Evolutionary conservation across 2,113 vertebrate species (phyloP), one percentile per base, ranked within the genome.

Genomic region (Gila orcuttii): DNA sequence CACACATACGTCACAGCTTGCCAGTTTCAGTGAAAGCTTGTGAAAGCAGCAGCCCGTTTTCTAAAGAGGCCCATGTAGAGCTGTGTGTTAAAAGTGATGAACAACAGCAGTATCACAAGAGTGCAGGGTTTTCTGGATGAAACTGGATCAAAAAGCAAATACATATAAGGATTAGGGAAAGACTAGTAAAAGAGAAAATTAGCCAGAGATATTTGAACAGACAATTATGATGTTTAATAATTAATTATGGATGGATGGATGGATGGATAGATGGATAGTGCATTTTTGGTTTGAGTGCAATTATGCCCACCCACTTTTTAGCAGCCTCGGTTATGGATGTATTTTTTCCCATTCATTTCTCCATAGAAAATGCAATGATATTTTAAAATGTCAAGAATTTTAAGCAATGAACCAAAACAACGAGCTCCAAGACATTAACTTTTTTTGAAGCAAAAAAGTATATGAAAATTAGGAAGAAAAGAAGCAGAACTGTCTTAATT

Each of bases 1-100:
- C 55, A 66, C 79, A 76, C 71, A 76, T 39, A 86, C 57, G 60
- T 71, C 85, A 71, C 77, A 80, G 55, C n/a, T 21, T 74, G 36
- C 42, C 7, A 81, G 79, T 36, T 82, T 66, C 39, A 69, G 79
- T 82, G 45, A 68, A 52, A 82, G 79, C 60, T 66, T 81, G 42
- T 66, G 64, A 82, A 83, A 73, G 45, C 31, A 73, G 82, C 47
- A 42, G 52, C 82, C 45, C n/a, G 1, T 68, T 80, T 68, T 69
- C 45, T 52, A 69, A 82, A 83, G 62, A 82, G 4, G 11, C 42
- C 9, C 28, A 28, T 81, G 57, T 47, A 64, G 76, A 79, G 39
- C 12, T 19, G 45, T 13, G 31, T 73, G 68, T 57, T 73, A 73
- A 55, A 71, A 23, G 23, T 42, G 47, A 83, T 39, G 23, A 73